phyloP scores from a whole-genome alignment of 2,888 invertebrate species.

The Merodon equestris region DNA sequence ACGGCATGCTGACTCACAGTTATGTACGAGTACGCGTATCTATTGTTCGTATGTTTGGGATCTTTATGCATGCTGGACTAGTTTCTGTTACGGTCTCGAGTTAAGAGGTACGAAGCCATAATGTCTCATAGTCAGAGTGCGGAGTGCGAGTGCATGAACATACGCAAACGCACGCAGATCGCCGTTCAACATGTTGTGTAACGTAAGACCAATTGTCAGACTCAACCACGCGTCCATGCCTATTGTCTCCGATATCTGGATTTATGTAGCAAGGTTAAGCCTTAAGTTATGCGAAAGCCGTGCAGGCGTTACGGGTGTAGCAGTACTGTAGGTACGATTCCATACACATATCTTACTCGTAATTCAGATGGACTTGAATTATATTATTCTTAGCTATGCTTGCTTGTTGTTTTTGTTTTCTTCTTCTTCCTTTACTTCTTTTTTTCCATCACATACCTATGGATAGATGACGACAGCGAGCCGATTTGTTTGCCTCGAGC shows the following conservation, averaged over 20 bases:
- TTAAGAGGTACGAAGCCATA: constrained; percentile 38
- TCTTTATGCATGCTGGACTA: constrained; percentile 21
- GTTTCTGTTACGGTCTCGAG: constrained; percentile 23
- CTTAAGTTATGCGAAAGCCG: constrained; percentile 41
- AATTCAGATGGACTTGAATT: constrained; percentile 59
- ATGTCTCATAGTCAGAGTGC: constrained; percentile 32
- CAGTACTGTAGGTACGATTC: constrained; percentile 3
- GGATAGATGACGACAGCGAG: neutral
- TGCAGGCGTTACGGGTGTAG: constrained; percentile 23
- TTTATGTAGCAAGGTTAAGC: constrained; percentile 68
- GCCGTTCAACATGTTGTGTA: constrained; percentile 48
- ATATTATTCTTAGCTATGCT: constrained; percentile 39
- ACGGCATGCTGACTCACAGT: constrained; percentile 34
- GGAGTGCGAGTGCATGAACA: too few species aligned
- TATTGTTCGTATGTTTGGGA: neutral
- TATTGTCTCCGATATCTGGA: constrained; percentile 66
- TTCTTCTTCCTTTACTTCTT: too few species aligned
- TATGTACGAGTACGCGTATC: too few species aligned
- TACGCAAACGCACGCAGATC: constrained; percentile 14
- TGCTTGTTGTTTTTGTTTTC: constrained; percentile 13
- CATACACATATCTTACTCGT: constrained; percentile 51
- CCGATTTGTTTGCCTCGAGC: constrained; percentile 35
- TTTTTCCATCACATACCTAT: constrained; percentile 17
- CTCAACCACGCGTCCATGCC: constrained; percentile 59
- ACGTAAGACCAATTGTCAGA: constrained; percentile 64